Percentiles rank a stretch among this genome's conserved stretches.
These are phyloP conservation scores for Leptinotarsa texana DNA, from an alignment of 1,140 invertebrate species.

Conservation along the genomic window DNA sequence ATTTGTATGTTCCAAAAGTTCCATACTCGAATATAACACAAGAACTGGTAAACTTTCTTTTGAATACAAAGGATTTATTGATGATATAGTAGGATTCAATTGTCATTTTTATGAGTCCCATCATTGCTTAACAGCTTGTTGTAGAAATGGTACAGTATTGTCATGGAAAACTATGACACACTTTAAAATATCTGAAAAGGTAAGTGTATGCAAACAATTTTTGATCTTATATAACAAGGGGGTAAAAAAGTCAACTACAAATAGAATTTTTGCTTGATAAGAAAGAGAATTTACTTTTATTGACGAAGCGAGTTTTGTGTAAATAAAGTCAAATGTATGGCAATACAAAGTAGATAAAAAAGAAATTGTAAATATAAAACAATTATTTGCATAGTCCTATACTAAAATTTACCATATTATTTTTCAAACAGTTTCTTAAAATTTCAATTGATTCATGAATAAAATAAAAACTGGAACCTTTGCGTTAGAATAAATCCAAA, in stretches of 20 bases:
- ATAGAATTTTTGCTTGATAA: constrained; percentile 16
- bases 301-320: too few relatives aligned
- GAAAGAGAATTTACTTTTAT: not conserved
- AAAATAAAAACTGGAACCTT: too few relatives aligned
- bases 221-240: constrained; percentile 20
- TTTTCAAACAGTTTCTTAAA: too few relatives aligned
- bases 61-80: constrained; percentile 59
- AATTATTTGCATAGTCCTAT: too few relatives aligned
- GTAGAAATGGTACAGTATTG: constrained; percentile 58
- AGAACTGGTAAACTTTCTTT: constrained; percentile 61
- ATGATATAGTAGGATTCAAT: constrained; percentile 59
- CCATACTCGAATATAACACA: constrained; percentile 63
- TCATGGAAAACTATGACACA: constrained; percentile 62
- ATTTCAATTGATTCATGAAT: too few relatives aligned
- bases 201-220: constrained; percentile 46
- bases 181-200: constrained; percentile 56
- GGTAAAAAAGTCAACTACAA: constrained; percentile 27
- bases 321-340: too few relatives aligned
- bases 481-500: too few relatives aligned
- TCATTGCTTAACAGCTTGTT: constrained; percentile 61
- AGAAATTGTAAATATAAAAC: too few relatives aligned
- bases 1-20: constrained; percentile 61
- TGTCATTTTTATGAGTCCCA: constrained; percentile 54
- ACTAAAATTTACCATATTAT: too few relatives aligned
- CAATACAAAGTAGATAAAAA: too few relatives aligned